Evolutionary conservation across 2,888 invertebrate genomes (phyloP).

Genomic region (Protodeltote pygarga): DNA sequence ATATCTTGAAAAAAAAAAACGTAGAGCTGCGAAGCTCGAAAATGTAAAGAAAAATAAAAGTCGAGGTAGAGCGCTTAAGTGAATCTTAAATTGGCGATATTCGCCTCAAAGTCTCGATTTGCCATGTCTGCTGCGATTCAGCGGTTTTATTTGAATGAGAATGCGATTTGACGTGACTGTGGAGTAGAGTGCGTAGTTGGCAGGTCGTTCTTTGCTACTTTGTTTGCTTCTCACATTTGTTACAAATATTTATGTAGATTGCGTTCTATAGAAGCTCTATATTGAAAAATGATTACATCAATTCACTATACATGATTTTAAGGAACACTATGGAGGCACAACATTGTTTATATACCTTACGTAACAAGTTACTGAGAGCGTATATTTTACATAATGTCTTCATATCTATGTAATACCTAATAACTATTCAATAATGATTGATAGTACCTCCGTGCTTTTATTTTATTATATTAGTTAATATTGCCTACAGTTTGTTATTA

Average conservation of each 20-base stretch:
- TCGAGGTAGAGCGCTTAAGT: constrained; percentile 35
- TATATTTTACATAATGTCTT: no score
- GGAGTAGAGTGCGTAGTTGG: constrained; percentile 29
- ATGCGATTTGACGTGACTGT: constrained; percentile 51
- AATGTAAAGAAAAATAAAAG: constrained; percentile 28
- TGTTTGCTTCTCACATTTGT: no score
- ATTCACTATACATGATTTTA: neutral
- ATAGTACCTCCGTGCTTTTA: no score
- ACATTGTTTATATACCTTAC: no score
- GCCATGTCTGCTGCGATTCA: constrained; percentile 51
- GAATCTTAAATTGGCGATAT: constrained; percentile 49
- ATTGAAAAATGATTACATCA: constrained; percentile 27
- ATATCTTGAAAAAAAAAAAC: no score
- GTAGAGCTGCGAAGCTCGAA: constrained; percentile 4
- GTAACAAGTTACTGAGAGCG: no score
- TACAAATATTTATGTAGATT: constrained; percentile 42
- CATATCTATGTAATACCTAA: no score
- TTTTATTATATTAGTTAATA: no score
- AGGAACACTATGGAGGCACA: neutral
- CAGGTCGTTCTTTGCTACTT: constrained; percentile 5
- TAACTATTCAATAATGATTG: no score
- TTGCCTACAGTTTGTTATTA: no score
- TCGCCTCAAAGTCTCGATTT: constrained; percentile 43
- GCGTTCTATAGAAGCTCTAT: constrained; percentile 24
- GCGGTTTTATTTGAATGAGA: constrained; percentile 54